Base-by-base conservation (phyloP, 2,113 vertebrate genomes). In the Cochlearius cochlearius region DNA sequence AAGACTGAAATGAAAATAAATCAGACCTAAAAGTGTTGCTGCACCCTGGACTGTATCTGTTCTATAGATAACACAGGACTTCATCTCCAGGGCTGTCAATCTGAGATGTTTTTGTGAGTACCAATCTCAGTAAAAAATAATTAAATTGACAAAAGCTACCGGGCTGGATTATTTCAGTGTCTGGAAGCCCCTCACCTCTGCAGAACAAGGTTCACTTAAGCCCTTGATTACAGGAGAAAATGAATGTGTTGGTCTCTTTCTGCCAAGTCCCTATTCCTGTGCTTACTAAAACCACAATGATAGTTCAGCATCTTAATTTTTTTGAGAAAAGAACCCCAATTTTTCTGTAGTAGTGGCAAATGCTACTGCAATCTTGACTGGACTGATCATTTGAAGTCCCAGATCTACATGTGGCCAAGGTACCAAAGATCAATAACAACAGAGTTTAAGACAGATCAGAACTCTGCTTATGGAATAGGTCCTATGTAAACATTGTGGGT, bases 1-100 rank as follows among this genome's bases (percentile, higher is more conserved):
- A 94, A 89, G 49, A 73, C 56, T 91, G 45, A 91, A 96, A 88
- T 68, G 32, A 92, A 92, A 94, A 92, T 90, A 95, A 52, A 86
- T 84, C 47, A 55, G 73, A 82, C 66, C 85, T 67, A 39, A 81
- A 88, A 87, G 18, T 7, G 2, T 58, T 88, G 36, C 38, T 79
- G 26, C 43, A 88, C 1, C 30, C 88, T 73, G 39, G 79, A 56
- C 66, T 92, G 15, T 91, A n/a, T 86, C 82, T 86, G 18, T 69
- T 97, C 56, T 22, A 41, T 63, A 83, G 88, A 76, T 91, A 94
- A 81, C 47, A 50, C 6, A 68, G 78, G 59, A 66, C 58, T 66
- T 88, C 45, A 72, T 92, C 81, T 94, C 36, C 26, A 87, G 76
- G 49, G 36, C 59, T 97, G 88, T 93, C 85, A 94, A 22, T 92